Base-by-base conservation (phyloP, 2,113 vertebrate genomes). In the Mormoops blainvillei region DNA sequence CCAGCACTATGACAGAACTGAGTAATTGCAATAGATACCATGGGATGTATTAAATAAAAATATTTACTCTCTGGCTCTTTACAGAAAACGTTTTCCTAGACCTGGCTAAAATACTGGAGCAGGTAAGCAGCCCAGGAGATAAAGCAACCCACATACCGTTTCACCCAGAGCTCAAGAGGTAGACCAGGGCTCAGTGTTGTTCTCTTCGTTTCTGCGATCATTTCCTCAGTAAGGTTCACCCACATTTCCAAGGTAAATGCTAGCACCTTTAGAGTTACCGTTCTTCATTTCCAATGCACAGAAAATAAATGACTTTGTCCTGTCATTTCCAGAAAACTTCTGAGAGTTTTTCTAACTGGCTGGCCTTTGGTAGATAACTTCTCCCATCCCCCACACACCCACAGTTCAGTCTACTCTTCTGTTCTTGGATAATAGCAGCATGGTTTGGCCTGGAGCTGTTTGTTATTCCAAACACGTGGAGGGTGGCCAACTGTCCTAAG, bases 251-350 rank as follows among this genome's bases (percentile, higher is more conserved):
- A 87, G n/a, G 58, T 24, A 18, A 28, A 4, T 22, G 33, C 24
- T 0, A 2, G 12, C 26, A 33, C 26, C 18, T 20, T 15, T 52
- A 18, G 9, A 81, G 11, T 24, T 45, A 74, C 15, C 0, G 0
- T 33, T n/a, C 20, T 83, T 92, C 22, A n/a, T 63, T 54, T 54
- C 18, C 19, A 76, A 3, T 16, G 18, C 45, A 13, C 28, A 43
- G 28, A 63, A 87, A 78, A 28, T 45, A 56, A 81, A 71, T 2
- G 13, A 3, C 2, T 33, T 65, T 68, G 22, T 50, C 76, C 14
- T 36, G 71, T 33, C 1, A 19, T 50, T 92, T 41, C 24, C 67
- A 89, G 15, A 36, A 77, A 56, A 41, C 5, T 63, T 22, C 45
- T 8, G 26, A 28, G 45, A 5, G 65, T 86, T 48, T 74, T 12